Percentiles rank a stretch among this genome's conserved stretches.
These are phyloP conservation scores for Montipora foliosa DNA, from an alignment of 64 coral and sea anemone species.

Conservation along the genomic window DNA sequence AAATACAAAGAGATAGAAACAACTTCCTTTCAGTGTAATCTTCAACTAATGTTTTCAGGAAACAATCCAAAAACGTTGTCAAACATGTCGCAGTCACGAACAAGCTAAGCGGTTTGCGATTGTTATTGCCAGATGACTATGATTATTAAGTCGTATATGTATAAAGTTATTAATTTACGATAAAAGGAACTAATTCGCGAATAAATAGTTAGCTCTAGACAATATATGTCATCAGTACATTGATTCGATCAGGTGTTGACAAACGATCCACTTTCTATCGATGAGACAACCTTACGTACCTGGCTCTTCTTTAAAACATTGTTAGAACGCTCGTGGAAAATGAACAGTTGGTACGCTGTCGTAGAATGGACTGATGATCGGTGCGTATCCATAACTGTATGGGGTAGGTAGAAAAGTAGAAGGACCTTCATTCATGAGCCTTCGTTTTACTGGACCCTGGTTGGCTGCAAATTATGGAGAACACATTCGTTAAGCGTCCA, in stretches of 20 bases:
- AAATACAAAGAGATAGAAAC: neutral
- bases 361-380: slow-evolving; percentile 17
- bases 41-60: neutral
- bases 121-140: too few relatives aligned
- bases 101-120: too few relatives aligned
- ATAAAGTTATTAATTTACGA: too few relatives aligned
- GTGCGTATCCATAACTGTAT: slow-evolving; percentile 26
- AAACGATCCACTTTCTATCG: too few relatives aligned
- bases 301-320: neutral
- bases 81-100: too few relatives aligned
- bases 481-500: too few relatives aligned
- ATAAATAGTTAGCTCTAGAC: too few relatives aligned
- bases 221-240: too few relatives aligned
- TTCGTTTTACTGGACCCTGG: neutral
- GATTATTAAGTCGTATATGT: too few relatives aligned
- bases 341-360: neutral
- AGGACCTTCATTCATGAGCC: neutral
- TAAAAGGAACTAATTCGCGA: too few relatives aligned
- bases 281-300: neutral
- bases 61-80: neutral
- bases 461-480: neutral
- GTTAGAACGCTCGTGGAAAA: neutral
- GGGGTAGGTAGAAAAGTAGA: slow-evolving; percentile 3
- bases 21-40: neutral
- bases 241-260: too few relatives aligned